Percentiles rank a stretch among this genome's conserved stretches.
phyloP scores from a whole-genome alignment of 1,140 invertebrate genomes.

The Homalodisca vitripennis region DNA sequence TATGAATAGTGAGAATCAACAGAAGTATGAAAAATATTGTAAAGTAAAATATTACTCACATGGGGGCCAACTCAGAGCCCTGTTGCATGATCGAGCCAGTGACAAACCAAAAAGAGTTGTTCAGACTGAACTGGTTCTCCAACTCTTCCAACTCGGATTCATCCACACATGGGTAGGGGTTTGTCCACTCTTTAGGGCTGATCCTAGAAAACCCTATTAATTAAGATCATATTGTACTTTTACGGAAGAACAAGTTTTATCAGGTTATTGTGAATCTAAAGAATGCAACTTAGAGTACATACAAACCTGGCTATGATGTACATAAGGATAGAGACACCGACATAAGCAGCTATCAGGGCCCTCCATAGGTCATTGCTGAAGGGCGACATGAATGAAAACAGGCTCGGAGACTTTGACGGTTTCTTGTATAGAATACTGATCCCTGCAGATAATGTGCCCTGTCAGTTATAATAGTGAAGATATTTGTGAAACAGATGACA shows the following conservation, averaged over 20 bases:
- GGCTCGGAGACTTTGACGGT: conserved; percentile 72
- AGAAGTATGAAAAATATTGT: no score
- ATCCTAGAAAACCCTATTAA: conserved; percentile 33
- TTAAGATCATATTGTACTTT: no score
- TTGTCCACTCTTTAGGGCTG: conserved; percentile 71
- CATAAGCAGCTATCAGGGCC: conserved; percentile 70
- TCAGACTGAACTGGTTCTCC: conserved; percentile 67
- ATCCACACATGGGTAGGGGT: conserved; percentile 71
- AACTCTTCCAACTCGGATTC: conserved; percentile 64
- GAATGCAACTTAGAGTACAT: neutral
- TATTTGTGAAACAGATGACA: no score
- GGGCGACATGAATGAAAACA: conserved; percentile 90
- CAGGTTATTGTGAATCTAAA: neutral
- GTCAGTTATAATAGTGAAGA: no score
- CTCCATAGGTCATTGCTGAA: conserved; percentile 83
- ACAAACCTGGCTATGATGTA: conserved; percentile 71
- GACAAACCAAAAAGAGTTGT: conserved; percentile 69
- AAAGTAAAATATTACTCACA: conserved; percentile 52
- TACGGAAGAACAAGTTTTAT: neutral
- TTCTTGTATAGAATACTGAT: conserved; percentile 84
- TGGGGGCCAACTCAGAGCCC: conserved; percentile 75
- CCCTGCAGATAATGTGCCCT: no score
- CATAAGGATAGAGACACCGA: conserved; percentile 74
- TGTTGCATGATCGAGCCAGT: conserved; percentile 78
- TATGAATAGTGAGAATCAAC: no score